Evolutionary conservation across 1,140 invertebrate species (phyloP), one percentile per base, ranked within the genome.

Genomic region (Pygmarrhopalites habei): DNA sequence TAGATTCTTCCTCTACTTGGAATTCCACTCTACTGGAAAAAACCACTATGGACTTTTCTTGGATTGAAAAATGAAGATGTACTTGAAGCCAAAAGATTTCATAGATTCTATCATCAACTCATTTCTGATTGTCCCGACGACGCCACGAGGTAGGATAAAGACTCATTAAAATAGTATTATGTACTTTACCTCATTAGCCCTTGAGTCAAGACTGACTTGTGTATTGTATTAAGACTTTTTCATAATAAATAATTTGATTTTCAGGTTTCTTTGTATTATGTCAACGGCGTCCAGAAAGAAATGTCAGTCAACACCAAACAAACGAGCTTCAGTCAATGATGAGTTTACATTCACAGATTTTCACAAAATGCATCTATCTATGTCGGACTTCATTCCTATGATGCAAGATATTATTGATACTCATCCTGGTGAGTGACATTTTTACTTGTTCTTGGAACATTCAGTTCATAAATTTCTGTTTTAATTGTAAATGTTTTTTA

Each of bases 371-470:
- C 52, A 65, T 25, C 49, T 66, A 10, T n/a, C n/a, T 25, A 69
- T 65, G 69, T 72, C 32, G 15, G 95, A 99, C 78, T 88, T 99
- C 74, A 87, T 95, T 69, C 86, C 90, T 19, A 76, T 98, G 64
- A 87, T 95, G 46, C 90, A 98, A 79, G 97, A 99, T 79, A 91
- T 99, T 1, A 95, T 99, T 25, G 94, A 99, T 74, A 95, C 95
- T n/a, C 95, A 99, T 82, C 95, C 96, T 2, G 96, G 96, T 47
- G 81, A 23, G 32, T 7, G 32, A n/a, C n/a, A n/a, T n/a, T n/a
- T n/a, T n/a, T n/a, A n/a, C n/a, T n/a, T n/a, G n/a, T n/a, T n/a
- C n/a, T n/a, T n/a, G n/a, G n/a, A n/a, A n/a, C n/a, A n/a, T n/a
- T n/a, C n/a, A n/a, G n/a, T n/a, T n/a, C n/a, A n/a, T n/a, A n/a